phyloP scores from a whole-genome alignment of 2,888 invertebrate species.

The Athetis lepigone region DNA sequence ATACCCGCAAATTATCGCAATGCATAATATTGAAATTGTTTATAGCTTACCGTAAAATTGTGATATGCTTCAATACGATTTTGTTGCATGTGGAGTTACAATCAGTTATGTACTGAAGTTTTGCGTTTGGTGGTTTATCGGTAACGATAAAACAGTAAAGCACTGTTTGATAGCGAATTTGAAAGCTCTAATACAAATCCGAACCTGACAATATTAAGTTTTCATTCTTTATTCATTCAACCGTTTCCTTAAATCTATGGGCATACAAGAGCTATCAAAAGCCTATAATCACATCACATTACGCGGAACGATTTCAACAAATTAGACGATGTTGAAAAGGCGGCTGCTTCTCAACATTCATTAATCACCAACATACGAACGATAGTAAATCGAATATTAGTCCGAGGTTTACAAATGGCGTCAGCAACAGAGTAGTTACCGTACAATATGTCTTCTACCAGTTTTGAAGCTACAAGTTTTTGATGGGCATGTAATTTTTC shows the following conservation, averaged over 20 bases:
- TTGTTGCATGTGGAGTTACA: slow-evolving; percentile 45
- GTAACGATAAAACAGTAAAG: slow-evolving; percentile 7
- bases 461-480: slow-evolving; percentile 50
- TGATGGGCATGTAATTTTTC: slow-evolving; percentile 64
- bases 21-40: slow-evolving; percentile 69
- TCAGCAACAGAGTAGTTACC: slow-evolving; percentile 48
- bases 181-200: too few species aligned
- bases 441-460: slow-evolving; percentile 62
- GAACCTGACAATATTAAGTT: slow-evolving; percentile 2
- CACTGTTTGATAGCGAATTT: slow-evolving; percentile 1
- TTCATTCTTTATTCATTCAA: slow-evolving; percentile 10
- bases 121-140: slow-evolving; percentile 37
- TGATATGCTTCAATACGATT: slow-evolving; percentile 64
- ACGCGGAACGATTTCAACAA: slow-evolving; percentile 51
- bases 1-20: slow-evolving; percentile 74
- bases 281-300: slow-evolving; percentile 41
- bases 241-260: slow-evolving; percentile 37
- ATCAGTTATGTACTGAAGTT: slow-evolving; percentile 17
- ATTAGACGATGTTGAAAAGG: slow-evolving; percentile 57
- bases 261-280: slow-evolving; percentile 34
- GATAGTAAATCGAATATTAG: slow-evolving; percentile 62
- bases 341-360: slow-evolving; percentile 54
- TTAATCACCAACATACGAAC: slow-evolving; percentile 55
- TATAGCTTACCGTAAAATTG: slow-evolving; percentile 61
- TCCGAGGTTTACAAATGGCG: slow-evolving; percentile 56